These are phyloP conservation scores for Stigmatopora nigra DNA, from an alignment of 2,113 vertebrate species.

Conservation along the genomic window DNA sequence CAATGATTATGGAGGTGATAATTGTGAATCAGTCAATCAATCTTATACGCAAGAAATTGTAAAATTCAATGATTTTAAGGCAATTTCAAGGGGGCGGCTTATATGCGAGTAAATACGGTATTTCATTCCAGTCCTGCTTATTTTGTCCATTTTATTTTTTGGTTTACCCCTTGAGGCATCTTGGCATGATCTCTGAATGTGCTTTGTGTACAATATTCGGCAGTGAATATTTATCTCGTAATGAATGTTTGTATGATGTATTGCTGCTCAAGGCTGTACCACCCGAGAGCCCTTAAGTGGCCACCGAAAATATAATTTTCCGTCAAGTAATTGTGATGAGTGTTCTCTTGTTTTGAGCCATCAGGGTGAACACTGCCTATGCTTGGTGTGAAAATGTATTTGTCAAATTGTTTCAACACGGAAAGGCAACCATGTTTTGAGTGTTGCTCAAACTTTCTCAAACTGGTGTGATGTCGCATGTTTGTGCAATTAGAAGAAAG, in stretches of 20 bases:
- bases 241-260: conserved; percentile 11
- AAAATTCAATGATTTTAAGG: no score
- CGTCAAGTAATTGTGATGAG: conserved; percentile 24
- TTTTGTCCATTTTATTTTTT: not conserved
- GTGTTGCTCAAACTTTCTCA: conserved; percentile 3
- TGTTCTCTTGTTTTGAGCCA: conserved; percentile 39
- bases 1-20: no score
- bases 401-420: conserved; percentile 1
- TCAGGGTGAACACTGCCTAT: conserved; percentile 61
- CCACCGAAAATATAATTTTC: not conserved
- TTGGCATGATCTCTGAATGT: conserved; percentile 52
- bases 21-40: no score
- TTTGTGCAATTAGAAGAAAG: not conserved
- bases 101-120: no score
- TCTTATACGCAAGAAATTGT: no score
- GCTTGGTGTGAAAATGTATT: conserved; percentile 18
- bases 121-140: conserved; percentile 19
- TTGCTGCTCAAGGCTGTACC: conserved; percentile 8
- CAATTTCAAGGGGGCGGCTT: no score
- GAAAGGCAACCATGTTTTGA: not conserved
- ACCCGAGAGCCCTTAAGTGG: not conserved
- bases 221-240: conserved; percentile 22
- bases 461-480: not conserved
- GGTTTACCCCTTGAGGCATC: conserved; percentile 22
- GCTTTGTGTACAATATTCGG: conserved; percentile 41